These are phyloP conservation scores for Ellobium chinense DNA, from an alignment of 2,888 invertebrate genomes.

Conservation along the genomic window DNA sequence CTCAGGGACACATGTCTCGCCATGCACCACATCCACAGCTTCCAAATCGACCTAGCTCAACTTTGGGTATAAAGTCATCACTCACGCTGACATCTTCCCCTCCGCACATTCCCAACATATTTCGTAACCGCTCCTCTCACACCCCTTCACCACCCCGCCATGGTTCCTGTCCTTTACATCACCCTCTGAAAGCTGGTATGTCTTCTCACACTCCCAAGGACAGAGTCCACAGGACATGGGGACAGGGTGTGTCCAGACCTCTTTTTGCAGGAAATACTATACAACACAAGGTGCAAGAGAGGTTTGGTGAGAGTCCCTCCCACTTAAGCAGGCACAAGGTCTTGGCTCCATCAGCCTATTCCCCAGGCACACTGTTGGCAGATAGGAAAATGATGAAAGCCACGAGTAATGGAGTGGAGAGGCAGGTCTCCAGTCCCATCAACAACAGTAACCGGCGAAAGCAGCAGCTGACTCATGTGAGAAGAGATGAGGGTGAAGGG, in stretches of 20 bases:
- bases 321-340: slow-evolving; percentile 1
- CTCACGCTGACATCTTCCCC: slow-evolving; percentile 15
- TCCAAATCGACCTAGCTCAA: background rate
- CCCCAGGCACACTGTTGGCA: background rate
- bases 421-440: background rate
- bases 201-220: no score
- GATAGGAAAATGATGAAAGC: background rate
- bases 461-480: slow-evolving; percentile 35
- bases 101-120: slow-evolving; percentile 45
- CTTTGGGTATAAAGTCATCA: background rate
- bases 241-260: background rate
- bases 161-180: background rate
- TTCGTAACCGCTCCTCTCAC: slow-evolving; percentile 24
- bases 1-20: background rate
- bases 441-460: slow-evolving; percentile 20
- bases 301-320: background rate
- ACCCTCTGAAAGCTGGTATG: background rate
- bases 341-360: slow-evolving; percentile 9
- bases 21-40: background rate
- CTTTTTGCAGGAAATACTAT: background rate
- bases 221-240: no score
- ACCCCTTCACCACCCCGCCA: slow-evolving; percentile 35
- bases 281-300: background rate
- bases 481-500: slow-evolving; percentile 11
- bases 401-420: background rate